Percentiles rank a stretch among this genome's conserved stretches.
Conservation (phyloP, 2,797 vertebrate genomes). For the Sebastes ruberrimus region DNA sequence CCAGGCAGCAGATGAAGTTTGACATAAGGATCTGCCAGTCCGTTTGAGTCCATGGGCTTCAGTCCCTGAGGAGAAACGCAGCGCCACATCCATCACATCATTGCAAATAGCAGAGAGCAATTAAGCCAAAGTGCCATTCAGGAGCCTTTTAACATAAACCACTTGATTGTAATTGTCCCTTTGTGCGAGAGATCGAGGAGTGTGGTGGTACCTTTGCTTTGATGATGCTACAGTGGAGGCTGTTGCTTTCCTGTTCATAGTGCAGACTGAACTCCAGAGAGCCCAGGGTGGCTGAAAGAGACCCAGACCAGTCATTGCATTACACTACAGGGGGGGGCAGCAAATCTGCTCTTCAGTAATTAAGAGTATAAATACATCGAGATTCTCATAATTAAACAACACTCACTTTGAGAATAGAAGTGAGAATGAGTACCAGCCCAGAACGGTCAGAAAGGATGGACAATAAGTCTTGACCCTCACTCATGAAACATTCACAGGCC, state of each 20-base stretch:
- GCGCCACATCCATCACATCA: conserved; percentile 26
- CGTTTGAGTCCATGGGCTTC: conserved; percentile 98
- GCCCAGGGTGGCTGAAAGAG: conserved; percentile 91
- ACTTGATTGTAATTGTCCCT: conserved; percentile 50
- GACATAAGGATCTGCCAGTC: conserved; percentile 95
- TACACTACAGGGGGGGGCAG: conserved; percentile 7
- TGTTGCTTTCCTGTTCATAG: conserved; percentile 93
- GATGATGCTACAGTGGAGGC: conserved; percentile 92
- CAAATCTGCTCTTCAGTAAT: conserved; percentile 18
- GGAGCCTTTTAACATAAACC: conserved; percentile 59
- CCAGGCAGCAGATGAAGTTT: conserved; percentile 96
- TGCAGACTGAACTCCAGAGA: conserved; percentile 94
- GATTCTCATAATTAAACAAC: conserved; percentile 35
- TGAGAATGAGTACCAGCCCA: not conserved
- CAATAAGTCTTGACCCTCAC: not conserved
- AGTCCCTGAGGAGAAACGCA: conserved; percentile 84
- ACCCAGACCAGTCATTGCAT: conserved; percentile 48
- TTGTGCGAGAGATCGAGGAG: conserved; percentile 42
- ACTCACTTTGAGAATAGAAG: conserved; percentile 6
- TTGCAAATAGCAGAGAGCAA: conserved; percentile 24
- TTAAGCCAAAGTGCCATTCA: conserved; percentile 56
- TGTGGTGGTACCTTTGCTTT: conserved; percentile 88
- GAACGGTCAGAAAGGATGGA: not conserved
- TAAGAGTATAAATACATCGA: conserved; percentile 11
- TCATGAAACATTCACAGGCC: conserved; percentile 11